These are phyloP conservation scores for Deroptyus accipitrinus DNA, from an alignment of 2,113 vertebrate genomes.

Conservation along the genomic window DNA sequence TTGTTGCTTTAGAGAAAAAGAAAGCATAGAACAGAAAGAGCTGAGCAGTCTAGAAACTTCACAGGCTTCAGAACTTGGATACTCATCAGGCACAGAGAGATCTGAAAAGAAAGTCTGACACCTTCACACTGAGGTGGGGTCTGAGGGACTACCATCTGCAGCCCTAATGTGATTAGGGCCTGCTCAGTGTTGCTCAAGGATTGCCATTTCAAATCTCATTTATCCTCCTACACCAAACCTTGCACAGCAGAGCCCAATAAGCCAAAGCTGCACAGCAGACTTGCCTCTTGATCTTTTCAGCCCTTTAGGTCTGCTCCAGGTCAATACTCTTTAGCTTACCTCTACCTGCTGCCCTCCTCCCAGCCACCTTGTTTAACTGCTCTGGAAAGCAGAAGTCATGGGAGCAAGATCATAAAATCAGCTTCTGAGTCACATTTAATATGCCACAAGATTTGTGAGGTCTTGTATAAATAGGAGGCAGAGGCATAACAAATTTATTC, in stretches of 20 bases:
- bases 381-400: conserved; percentile 23
- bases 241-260: neutral
- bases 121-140: neutral
- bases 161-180: neutral
- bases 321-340: neutral
- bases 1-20: conserved; percentile 87
- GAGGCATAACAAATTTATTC: conserved; percentile 32
- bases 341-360: neutral
- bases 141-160: conserved; percentile 23
- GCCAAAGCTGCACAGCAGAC: neutral
- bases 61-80: conserved; percentile 2
- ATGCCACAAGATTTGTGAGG: conserved; percentile 6
- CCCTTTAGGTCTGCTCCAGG: conserved; percentile 1
- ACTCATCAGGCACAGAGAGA: conserved; percentile 65
- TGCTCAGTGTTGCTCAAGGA: neutral
- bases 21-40: conserved; percentile 53
- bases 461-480: conserved; percentile 35
- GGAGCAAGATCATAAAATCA: conserved; percentile 15
- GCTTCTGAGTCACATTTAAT: conserved; percentile 3
- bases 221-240: neutral
- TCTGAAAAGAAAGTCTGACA: conserved; percentile 65
- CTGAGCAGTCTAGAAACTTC: conserved; percentile 48
- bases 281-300: conserved; percentile 9
- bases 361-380: neutral
- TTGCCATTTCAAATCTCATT: neutral